These are phyloP conservation scores for Alsophila aescularia DNA, from an alignment of 2,888 invertebrate species.

Conservation along the genomic window DNA sequence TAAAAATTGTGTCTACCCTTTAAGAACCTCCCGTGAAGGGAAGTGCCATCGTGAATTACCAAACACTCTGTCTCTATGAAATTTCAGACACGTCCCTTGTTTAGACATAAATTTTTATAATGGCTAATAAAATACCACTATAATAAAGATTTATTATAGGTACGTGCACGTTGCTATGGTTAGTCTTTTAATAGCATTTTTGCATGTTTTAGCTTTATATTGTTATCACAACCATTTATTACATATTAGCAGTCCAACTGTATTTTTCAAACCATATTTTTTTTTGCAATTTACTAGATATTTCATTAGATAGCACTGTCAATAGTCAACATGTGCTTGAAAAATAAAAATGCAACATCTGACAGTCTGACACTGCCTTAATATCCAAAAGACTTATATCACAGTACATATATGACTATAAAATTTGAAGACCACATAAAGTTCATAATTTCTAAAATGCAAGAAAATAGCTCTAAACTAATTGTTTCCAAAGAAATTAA, in stretches of 20 bases:
- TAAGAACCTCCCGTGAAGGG: slow-evolving; percentile 4
- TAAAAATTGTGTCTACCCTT: slow-evolving; percentile 15
- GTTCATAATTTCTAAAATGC: not conserved
- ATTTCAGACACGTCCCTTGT: slow-evolving; percentile 5
- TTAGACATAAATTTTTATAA: not conserved
- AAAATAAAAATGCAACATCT: no score
- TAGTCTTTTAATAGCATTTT: slow-evolving; percentile 13
- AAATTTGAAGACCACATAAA: not conserved
- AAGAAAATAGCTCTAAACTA: not conserved
- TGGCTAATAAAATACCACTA: slow-evolving; percentile 4
- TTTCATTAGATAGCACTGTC: no score
- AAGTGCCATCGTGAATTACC: slow-evolving; percentile 12
- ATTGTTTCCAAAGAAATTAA: not conserved
- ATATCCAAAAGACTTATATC: no score
- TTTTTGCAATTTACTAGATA: no score
- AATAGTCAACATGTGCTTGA: no score
- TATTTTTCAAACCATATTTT: no score
- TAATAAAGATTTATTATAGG: slow-evolving; percentile 17
- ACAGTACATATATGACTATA: no score
- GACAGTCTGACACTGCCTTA: no score
- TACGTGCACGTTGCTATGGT: slow-evolving; percentile 7
- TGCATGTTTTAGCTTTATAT: slow-evolving; percentile 9
- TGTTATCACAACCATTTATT: not conserved
- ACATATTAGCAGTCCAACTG: no score
- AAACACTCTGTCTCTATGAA: slow-evolving; percentile 2